Base-by-base conservation (phyloP, 2,797 vertebrate species). In the Zalophus californianus region DNA sequence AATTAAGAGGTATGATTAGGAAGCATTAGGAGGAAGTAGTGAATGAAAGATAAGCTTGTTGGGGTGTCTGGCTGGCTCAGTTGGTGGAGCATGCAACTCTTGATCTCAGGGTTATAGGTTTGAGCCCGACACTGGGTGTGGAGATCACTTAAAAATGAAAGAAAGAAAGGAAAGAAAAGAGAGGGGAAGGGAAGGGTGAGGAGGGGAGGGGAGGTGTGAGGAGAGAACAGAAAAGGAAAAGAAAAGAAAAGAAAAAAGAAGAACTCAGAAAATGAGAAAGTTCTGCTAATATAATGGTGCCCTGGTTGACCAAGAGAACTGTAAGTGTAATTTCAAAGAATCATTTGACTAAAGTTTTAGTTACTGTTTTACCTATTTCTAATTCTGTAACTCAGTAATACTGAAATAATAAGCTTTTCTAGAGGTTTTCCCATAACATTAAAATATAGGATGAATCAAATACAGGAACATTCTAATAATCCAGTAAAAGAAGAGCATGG, bases 291-390 rank as follows among this genome's bases (percentile, higher is more conserved):
- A 87, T 66, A 86, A 86, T 27, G 21, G 15, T 41, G 38, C 25
- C 62, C 58, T 62, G 7, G 27, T 3, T 79, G 20, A 79, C 52
- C 48, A 8, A 75, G 10, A 91, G 5, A 66, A 82, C 14, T 78
- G 4, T 3, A 64, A 35, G 6, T 73, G 9, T 72, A 52, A 95
- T 68, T 86, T 77, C 68, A 93, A 96, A 56, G 41, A 91, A 78
- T 13, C 27, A 11, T 14, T 1, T 60, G 38, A 88, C 16, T 91
- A 3, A 86, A 82, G 11, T 88, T 92, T 27, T 94, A n/a, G 27
- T 75, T 62, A 66, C 0, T 94, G 18, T 35, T 73, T 62, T 38
- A 91, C 32, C 38, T 80, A 7, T 23, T 86, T 90, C 75, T 77
- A 84, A 94, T 54, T 88, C 35, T 90, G 1, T 73, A 95, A 72